phyloP scores from a whole-genome alignment of 1,140 invertebrate species.

The Papilio glaucus region DNA sequence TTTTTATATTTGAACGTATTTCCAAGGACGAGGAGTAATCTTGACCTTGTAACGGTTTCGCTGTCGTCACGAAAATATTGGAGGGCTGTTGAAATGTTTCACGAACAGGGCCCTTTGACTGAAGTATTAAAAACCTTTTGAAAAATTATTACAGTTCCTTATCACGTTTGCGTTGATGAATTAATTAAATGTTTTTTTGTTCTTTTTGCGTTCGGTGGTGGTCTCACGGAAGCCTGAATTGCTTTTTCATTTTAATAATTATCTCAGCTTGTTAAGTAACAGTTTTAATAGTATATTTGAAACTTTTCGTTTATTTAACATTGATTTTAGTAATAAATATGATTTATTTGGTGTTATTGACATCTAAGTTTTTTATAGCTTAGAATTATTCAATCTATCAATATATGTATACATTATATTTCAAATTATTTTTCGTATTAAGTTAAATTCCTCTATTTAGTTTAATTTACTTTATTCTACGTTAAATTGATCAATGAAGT shows the following conservation, averaged over 20 bases:
- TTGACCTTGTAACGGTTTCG: constrained; percentile 1
- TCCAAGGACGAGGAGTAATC: background rate
- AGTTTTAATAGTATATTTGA: too few species aligned
- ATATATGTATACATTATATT: too few species aligned
- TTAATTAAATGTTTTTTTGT: background rate
- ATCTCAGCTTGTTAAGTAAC: too few species aligned
- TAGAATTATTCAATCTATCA: too few species aligned
- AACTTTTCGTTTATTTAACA: too few species aligned
- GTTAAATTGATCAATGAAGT: too few species aligned
- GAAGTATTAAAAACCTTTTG: background rate
- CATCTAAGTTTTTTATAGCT: too few species aligned
- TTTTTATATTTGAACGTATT: background rate
- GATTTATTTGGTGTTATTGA: too few species aligned
- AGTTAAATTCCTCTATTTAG: too few species aligned
- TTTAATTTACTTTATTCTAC: too few species aligned
- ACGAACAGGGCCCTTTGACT: background rate
- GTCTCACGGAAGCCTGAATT: background rate
- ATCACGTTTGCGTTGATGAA: background rate
- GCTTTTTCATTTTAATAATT: background rate
- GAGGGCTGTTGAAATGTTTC: background rate
- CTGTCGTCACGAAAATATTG: background rate
- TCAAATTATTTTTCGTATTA: too few species aligned
- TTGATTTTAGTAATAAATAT: too few species aligned
- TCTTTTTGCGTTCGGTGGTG: background rate
- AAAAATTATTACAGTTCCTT: background rate